phyloP scores from a whole-genome alignment of 2,888 invertebrate genomes.

The Proisotoma minuta region DNA sequence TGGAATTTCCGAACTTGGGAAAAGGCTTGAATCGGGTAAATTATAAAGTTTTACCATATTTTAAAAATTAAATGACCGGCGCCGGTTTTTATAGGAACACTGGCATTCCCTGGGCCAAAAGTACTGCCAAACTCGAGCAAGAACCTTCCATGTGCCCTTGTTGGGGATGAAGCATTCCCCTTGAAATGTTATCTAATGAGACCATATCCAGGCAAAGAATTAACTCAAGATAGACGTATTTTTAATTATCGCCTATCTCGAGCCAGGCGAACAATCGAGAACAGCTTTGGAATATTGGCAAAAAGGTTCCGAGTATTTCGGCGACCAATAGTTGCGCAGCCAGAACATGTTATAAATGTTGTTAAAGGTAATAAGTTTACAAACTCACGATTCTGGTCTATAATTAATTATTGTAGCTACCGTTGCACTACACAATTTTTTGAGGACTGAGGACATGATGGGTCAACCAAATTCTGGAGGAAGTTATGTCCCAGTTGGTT shows the following conservation, averaged over 20 bases:
- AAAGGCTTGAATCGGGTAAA: not conserved
- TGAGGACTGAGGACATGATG: conserved; percentile 14
- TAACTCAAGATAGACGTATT: conserved; percentile 11
- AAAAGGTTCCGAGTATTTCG: conserved; percentile 21
- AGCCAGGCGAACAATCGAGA: conserved; percentile 34
- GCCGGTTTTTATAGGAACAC: not conserved
- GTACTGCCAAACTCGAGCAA: conserved; percentile 1
- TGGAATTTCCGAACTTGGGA: conserved; percentile 11
- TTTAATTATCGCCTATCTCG: conserved; percentile 36
- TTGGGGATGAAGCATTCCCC: conserved; percentile 37
- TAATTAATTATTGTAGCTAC: not conserved
- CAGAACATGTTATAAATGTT: conserved; percentile 14
- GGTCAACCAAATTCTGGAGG: too few relatives aligned
- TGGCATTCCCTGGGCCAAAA: conserved; percentile 4
- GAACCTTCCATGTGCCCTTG: conserved; percentile 16
- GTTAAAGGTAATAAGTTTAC: conserved; percentile 9
- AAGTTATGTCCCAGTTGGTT: not conserved
- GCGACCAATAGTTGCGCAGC: conserved; percentile 14
- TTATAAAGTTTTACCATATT: not conserved
- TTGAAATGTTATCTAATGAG: conserved; percentile 26
- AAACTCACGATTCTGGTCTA: not conserved
- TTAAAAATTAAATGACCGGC: not conserved
- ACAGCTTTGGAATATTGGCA: conserved; percentile 37
- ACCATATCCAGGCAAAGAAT: conserved; percentile 22
- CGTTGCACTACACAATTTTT: conserved; percentile 16